Conservation (phyloP, 2,888 invertebrate species). For the Monochamus alternatus region DNA sequence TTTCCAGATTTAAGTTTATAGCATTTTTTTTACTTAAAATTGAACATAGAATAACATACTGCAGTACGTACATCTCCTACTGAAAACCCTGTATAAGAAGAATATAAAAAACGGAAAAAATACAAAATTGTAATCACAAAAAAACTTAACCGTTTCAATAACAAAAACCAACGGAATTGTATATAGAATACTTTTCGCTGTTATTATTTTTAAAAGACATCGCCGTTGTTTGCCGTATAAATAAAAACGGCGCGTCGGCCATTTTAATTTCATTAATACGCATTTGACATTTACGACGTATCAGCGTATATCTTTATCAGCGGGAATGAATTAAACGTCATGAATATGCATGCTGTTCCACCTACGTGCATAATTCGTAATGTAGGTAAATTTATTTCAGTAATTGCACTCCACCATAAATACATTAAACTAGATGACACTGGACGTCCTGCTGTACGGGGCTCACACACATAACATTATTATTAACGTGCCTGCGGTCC, state of each 20-base stretch:
- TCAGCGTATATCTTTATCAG: slow-evolving; percentile 33
- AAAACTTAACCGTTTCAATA: too few species aligned
- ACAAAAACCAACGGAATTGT: too few species aligned
- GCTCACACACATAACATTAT: slow-evolving; percentile 36
- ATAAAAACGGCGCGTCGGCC: slow-evolving; percentile 20
- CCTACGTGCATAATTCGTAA: slow-evolving; percentile 41
- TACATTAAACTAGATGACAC: slow-evolving; percentile 51
- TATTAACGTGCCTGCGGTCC: slow-evolving; percentile 34
- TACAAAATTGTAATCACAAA: too few species aligned
- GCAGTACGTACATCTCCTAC: too few species aligned
- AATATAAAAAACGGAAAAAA: too few species aligned
- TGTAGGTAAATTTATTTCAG: slow-evolving; percentile 49
- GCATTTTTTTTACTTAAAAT: too few species aligned
- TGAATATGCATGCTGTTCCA: slow-evolving; percentile 38
- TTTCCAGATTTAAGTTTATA: too few species aligned
- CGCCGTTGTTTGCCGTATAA: not conserved
- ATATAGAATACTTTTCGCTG: too few species aligned
- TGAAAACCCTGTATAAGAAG: too few species aligned
- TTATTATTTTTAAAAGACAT: not conserved
- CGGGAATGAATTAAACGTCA: slow-evolving; percentile 33
- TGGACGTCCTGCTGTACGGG: slow-evolving; percentile 44
- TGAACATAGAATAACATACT: too few species aligned
- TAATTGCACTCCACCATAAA: slow-evolving; percentile 51
- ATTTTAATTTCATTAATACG: slow-evolving; percentile 21
- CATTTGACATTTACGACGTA: slow-evolving; percentile 23